A percentile compares a stretch with the other conserved stretches of the same genome.
Evolutionary conservation across 2,797 vertebrate species (phyloP).

Genomic region (Manis pentadactyla): DNA sequence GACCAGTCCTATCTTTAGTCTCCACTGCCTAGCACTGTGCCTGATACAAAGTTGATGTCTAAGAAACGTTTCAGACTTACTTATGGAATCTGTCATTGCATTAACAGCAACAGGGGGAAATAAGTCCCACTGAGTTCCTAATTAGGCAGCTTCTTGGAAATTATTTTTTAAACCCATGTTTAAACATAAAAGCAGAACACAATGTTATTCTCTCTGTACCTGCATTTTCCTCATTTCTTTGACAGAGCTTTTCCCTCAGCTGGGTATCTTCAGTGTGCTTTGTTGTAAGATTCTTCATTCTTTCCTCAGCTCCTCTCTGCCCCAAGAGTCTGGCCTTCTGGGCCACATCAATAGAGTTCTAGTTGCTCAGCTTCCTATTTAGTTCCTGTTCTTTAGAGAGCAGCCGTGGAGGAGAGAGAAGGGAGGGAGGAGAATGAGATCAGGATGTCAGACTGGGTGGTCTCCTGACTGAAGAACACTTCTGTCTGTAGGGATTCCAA

Average conservation of each 20-base stretch:
- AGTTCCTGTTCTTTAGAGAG: background rate
- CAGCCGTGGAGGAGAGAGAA: background rate
- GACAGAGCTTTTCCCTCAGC: background rate
- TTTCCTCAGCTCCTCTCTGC: background rate
- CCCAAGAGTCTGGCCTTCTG: background rate
- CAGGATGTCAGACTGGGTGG: background rate
- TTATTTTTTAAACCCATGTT: background rate
- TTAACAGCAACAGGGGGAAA: background rate
- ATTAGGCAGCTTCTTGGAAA: background rate
- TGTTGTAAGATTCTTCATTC: background rate
- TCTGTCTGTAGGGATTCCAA: background rate
- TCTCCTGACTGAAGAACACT: background rate
- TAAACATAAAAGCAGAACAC: background rate
- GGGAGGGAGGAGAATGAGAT: background rate
- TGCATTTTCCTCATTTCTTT: background rate
- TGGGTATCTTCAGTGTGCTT: rapidly evolving
- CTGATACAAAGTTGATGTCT: background rate
- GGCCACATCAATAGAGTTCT: background rate
- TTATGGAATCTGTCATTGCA: background rate
- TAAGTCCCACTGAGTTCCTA: background rate
- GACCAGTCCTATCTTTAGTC: background rate
- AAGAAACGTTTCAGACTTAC: background rate
- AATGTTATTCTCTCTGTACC: background rate
- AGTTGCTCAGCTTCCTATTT: background rate
- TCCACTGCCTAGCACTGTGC: background rate